Evolutionary conservation across 2,888 invertebrate species (phyloP).

Genomic region (Athalia rosae): DNA sequence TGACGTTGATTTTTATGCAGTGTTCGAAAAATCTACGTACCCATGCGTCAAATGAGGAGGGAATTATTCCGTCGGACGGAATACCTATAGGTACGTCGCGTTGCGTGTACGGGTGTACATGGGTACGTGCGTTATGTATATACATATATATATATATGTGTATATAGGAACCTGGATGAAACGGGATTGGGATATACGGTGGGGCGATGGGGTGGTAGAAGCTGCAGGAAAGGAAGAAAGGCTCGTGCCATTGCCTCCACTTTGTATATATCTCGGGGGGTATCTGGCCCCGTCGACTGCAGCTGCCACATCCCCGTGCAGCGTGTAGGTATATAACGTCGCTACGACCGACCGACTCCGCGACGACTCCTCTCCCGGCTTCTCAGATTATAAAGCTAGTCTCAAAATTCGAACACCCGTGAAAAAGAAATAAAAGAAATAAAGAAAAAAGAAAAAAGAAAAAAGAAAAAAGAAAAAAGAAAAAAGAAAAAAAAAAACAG

Average conservation of each 20-base stretch:
- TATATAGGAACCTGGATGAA: background rate
- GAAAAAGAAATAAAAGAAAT: background rate
- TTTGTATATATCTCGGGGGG: conserved; percentile 25
- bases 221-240: background rate
- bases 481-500: no score
- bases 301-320: conserved; percentile 14
- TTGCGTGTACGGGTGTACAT: no score
- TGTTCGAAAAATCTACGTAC: no score
- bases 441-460: no score
- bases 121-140: no score
- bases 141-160: background rate
- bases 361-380: conserved; percentile 12
- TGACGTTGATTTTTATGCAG: no score
- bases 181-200: conserved; percentile 3
- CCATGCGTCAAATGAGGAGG: no score
- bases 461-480: no score
- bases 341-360: background rate
- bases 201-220: background rate
- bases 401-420: conserved; percentile 18
- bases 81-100: no score
- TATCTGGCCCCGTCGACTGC: conserved; percentile 35
- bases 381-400: conserved; percentile 19
- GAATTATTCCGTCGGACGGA: no score
- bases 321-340: conserved; percentile 16
- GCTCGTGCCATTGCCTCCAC: conserved; percentile 39